phyloP scores from a whole-genome alignment of 2,888 invertebrate genomes.

The Aporophyla lueneburgensis region DNA sequence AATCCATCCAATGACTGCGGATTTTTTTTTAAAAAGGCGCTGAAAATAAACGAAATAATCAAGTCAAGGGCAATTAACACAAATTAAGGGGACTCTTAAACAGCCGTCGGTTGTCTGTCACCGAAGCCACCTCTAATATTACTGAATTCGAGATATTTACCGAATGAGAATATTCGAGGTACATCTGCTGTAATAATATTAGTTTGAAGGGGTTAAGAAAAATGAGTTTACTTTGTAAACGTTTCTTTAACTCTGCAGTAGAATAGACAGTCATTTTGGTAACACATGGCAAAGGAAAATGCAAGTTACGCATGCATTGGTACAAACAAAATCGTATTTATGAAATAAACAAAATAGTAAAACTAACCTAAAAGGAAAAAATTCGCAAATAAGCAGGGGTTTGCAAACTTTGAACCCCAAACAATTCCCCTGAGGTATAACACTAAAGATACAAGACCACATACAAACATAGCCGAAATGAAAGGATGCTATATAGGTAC shows the following conservation, averaged over 20 bases:
- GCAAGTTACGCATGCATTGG: background rate
- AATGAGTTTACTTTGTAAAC: background rate
- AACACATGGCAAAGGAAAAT: background rate
- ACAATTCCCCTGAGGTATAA: constrained; percentile 17
- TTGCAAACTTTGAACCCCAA: constrained; percentile 9
- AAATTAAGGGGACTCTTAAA: constrained; percentile 40
- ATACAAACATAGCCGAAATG: background rate
- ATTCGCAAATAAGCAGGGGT: constrained; percentile 10
- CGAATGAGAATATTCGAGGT: constrained; percentile 27
- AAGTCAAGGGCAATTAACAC: constrained; percentile 49
- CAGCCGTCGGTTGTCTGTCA: constrained; percentile 39
- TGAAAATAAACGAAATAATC: constrained; percentile 46
- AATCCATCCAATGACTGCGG: background rate
- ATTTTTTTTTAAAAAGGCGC: constrained; percentile 28
- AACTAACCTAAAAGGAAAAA: constrained; percentile 15
- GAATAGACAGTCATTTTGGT: background rate
- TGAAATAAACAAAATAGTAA: background rate
- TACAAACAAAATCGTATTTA: background rate
- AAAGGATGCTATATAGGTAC: background rate
- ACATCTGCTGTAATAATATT: background rate
- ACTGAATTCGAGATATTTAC: constrained; percentile 33
- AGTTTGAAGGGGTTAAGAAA: background rate
- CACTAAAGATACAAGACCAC: background rate
- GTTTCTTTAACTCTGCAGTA: background rate
- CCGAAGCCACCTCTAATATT: constrained; percentile 14